Evolutionary conservation across 2,888 invertebrate genomes (phyloP).

Genomic region (Neoitamus cyanurus): DNA sequence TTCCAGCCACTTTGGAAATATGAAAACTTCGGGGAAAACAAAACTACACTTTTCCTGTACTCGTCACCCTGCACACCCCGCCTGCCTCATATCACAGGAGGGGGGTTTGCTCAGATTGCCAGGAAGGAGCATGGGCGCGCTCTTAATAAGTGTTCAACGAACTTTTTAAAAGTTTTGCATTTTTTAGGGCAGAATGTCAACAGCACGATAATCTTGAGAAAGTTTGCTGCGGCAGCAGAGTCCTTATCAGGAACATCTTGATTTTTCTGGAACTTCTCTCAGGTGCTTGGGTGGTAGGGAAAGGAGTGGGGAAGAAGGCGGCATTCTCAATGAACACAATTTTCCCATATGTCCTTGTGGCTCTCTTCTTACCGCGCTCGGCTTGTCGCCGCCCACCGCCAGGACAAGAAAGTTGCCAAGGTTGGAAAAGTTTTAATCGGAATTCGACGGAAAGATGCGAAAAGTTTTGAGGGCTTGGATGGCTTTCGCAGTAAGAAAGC

Average conservation of each 20-base stretch:
- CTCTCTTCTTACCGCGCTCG: neutral
- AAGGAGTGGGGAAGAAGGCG: neutral
- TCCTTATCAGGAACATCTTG: neutral
- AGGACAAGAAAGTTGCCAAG: neutral
- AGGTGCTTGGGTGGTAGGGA: neutral
- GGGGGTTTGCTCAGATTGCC: neutral
- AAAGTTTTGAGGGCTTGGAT: neutral
- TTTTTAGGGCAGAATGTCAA: constrained; percentile 21
- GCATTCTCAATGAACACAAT: neutral
- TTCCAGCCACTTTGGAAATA: neutral
- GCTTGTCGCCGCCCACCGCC: neutral
- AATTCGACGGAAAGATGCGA: neutral
- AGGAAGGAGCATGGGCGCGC: neutral
- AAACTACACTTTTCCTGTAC: neutral
- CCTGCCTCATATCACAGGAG: neutral
- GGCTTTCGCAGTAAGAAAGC: neutral
- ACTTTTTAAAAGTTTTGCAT: constrained; percentile 35
- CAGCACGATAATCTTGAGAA: constrained; percentile 14
- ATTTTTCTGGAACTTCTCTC: neutral
- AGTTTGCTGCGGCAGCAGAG: neutral
- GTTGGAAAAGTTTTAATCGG: neutral
- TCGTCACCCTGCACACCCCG: neutral
- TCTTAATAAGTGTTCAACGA: constrained; percentile 22
- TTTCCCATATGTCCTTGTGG: neutral
- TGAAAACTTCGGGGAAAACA: constrained; percentile 16